Evolutionary conservation across 1,140 invertebrate genomes (phyloP).

Genomic region (Epicauta chinensis): DNA sequence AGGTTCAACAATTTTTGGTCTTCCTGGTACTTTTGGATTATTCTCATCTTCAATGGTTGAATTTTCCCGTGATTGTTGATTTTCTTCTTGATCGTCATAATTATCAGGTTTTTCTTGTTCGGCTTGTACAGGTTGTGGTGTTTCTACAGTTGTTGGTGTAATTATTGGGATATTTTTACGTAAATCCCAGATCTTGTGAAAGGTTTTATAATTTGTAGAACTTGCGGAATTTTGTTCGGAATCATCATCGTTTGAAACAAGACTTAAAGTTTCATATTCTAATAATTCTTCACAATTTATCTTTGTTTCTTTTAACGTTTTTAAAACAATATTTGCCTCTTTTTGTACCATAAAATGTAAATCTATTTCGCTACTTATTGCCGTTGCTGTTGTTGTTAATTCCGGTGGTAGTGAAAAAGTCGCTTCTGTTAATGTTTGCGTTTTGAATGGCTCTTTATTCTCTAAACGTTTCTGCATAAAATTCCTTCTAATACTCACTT

Average conservation of each 20-base stretch:
- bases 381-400: slow-evolving; percentile 20
- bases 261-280: slow-evolving; percentile 59
- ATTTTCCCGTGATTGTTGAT: slow-evolving; percentile 1
- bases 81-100: not conserved
- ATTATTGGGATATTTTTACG: slow-evolving; percentile 27
- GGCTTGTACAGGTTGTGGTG: not conserved
- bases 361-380: not conserved
- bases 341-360: slow-evolving; percentile 15
- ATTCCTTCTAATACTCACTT: slow-evolving; percentile 41
- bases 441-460: slow-evolving; percentile 58
- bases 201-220: slow-evolving; percentile 41
- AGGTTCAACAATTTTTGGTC: slow-evolving; percentile 57
- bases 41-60: slow-evolving; percentile 32
- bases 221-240: slow-evolving; percentile 43
- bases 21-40: slow-evolving; percentile 32
- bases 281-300: slow-evolving; percentile 45
- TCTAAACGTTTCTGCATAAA: slow-evolving; percentile 51
- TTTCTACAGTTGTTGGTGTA: not conserved
- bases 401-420: slow-evolving; percentile 36
- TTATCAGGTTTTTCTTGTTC: not conserved
- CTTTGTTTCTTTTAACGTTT: slow-evolving; percentile 46
- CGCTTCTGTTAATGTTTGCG: slow-evolving; percentile 53
- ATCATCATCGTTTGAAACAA: slow-evolving; percentile 63
- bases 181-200: slow-evolving; percentile 39
- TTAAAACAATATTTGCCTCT: slow-evolving; percentile 51